Base-by-base conservation (phyloP, 2,797 vertebrate species). In the Pipistrellus nathusii region DNA sequence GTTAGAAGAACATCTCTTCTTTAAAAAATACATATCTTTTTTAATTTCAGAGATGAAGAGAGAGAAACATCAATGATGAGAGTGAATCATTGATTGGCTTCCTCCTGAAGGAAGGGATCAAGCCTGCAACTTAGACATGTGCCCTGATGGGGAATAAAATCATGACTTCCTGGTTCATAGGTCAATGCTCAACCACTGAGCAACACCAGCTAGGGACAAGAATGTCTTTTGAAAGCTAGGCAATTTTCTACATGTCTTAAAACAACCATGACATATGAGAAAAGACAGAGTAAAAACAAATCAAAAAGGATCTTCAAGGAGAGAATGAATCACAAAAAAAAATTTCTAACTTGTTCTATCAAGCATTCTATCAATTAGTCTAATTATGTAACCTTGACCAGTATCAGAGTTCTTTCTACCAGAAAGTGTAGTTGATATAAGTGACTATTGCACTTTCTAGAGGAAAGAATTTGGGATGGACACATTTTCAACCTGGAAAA, bases 401-500 rank as follows among this genome's bases (percentile, higher is more conserved):
- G 30, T 41, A 87, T 57, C 57, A 76, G 20, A 71, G 44, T 80
- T 85, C 41, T 90, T 94, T 72, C 30, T 75, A 13, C 6, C 57
- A 90, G 15, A 25, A 90, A 71, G 7, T 32, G 11, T 53, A 95
- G 73, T 23, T 94, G 51, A 85, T 87, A 6, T 85, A 77, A 78
- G 35, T 78, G 81, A 85, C 55, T 77, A 68, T 41, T 13, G 15
- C 2, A 55, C 8, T 75, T 89, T 2, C 8, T 75, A 78, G 57
- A 85, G 71, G 35, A 27, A 91, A 77, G 25, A 78, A 78, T 41
- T 30, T 78, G 51, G 83, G 64, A 71, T 93, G 83, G 76, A 71
- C 78, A 95, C 51, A 6, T 62, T 93, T 93, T 87, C 48, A 88
- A 30, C 32, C 6, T 62, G 30, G 77, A 88, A 95, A 87, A 87